Evolutionary conservation across 37 sponge, comb jelly and placozoan genomes (phyloP).

Genomic region (Haliclona indistincta): DNA sequence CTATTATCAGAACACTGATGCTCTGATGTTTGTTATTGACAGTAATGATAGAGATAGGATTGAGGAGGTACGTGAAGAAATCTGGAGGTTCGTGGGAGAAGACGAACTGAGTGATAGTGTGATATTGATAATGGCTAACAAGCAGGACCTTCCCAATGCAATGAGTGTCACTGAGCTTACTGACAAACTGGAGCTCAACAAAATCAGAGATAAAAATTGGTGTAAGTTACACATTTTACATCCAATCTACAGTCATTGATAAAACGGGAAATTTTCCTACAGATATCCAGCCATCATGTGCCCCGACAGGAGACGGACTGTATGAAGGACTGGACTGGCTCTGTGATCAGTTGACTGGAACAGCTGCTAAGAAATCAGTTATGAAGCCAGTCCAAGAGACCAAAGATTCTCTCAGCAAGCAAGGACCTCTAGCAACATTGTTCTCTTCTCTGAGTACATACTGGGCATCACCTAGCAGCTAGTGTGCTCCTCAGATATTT

Average conservation of each 20-base stretch:
- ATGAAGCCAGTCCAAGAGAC: slow-evolving; percentile 53
- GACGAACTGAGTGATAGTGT: slow-evolving; percentile 47
- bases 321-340: slow-evolving; percentile 82
- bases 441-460: background rate
- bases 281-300: slow-evolving; percentile 77
- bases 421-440: background rate
- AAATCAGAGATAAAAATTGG: slow-evolving; percentile 48
- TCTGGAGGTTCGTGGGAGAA: slow-evolving; percentile 54
- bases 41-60: slow-evolving; percentile 89
- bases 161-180: slow-evolving; percentile 55
- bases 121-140: slow-evolving; percentile 87
- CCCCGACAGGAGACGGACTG: slow-evolving; percentile 76
- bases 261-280: background rate
- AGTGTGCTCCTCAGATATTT: too few relatives aligned
- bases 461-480: too few relatives aligned
- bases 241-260: background rate
- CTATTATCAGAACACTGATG: slow-evolving; percentile 81
- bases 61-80: slow-evolving; percentile 56
- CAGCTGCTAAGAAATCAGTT: slow-evolving; percentile 35
- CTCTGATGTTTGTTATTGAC: slow-evolving; percentile 84
- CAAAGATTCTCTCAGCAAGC: background rate
- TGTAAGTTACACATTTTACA: slow-evolving; percentile 61
- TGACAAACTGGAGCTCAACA: slow-evolving; percentile 57
- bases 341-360: slow-evolving; percentile 19
- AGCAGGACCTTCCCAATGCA: slow-evolving; percentile 94